Base-by-base conservation (phyloP, 2,797 vertebrate species). In the Poeciliopsis paucimaculata region DNA sequence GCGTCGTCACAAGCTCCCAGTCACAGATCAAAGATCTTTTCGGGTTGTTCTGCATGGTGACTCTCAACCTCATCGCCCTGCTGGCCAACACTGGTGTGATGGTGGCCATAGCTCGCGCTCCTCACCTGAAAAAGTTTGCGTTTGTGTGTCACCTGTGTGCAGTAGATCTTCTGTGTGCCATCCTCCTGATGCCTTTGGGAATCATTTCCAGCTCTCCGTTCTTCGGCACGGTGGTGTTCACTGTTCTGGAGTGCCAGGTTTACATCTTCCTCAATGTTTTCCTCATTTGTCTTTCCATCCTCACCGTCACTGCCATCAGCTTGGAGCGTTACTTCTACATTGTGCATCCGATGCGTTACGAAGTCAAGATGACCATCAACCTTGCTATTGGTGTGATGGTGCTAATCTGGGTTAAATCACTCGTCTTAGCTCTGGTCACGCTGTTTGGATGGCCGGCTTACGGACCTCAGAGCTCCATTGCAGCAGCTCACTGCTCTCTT, bases 291-390 rank as follows among this genome's bases (percentile, higher is more conserved):
- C 95, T 98, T 60, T 97, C 97, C 80, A 98, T 98, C 76, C 96
- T 99, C 72, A 98, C 97, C 18, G 93, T 99, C 86, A 97, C 97
- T 0, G 95, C 97, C 79, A 98, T 99, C 86, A 98, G 97, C 0
- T 95, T 99, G 9, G 98, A 98, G 86, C 95, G 98, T 20, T 99
- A 97, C 92, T 98, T 97, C 87, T 97, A 98, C 72, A 98, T 99
- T 0, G 96, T 97, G n/a, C 97, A 98, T 57, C 98, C 98, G 0
- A 96, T 99, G 96, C 95, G 96, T 77, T 98, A 98, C 1, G 96
- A 97, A 86, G 96, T 96, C 31, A 96, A 96, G 83, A 98, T 98
- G 93, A 97, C 96, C 26, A 96, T 97, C 18, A 94, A 95, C 86
- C 92, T 98, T 0, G 97, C 96, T 0, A 94, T 97, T 28, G 94